phyloP scores from a whole-genome alignment of 2,113 vertebrate genomes.

The Eretmochelys imbricata region DNA sequence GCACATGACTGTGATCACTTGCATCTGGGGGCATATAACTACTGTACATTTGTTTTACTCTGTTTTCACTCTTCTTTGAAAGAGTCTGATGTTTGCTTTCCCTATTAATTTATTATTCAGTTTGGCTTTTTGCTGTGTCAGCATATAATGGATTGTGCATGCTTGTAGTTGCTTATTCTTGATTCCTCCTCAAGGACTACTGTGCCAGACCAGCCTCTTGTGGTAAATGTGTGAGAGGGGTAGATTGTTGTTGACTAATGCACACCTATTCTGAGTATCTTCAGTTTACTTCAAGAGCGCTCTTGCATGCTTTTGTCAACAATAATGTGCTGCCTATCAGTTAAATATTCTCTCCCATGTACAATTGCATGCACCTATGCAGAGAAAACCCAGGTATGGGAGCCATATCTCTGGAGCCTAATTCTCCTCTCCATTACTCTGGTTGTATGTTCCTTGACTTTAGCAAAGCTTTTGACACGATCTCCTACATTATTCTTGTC shows the following conservation, averaged over 20 bases:
- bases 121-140: too few relatives aligned
- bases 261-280: background rate
- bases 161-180: too few relatives aligned
- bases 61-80: background rate
- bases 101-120: background rate
- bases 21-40: background rate
- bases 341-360: background rate
- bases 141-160: too few relatives aligned
- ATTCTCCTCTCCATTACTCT: background rate
- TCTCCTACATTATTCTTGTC: too few relatives aligned
- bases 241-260: background rate
- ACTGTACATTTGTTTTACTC: background rate
- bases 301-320: background rate
- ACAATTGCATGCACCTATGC: background rate
- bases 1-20: background rate
- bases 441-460: too few relatives aligned
- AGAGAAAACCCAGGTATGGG: constrained; percentile 22
- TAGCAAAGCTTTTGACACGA: too few relatives aligned
- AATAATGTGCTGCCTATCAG: background rate
- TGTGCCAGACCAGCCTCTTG: too few relatives aligned
- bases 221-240: background rate
- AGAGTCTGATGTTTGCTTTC: background rate
- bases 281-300: background rate
- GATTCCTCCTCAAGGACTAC: too few relatives aligned
- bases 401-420: background rate